Evolutionary conservation across 2,113 vertebrate genomes (phyloP), one percentile per base, ranked within the genome.

Genomic region (Corythornis vintsioides): DNA sequence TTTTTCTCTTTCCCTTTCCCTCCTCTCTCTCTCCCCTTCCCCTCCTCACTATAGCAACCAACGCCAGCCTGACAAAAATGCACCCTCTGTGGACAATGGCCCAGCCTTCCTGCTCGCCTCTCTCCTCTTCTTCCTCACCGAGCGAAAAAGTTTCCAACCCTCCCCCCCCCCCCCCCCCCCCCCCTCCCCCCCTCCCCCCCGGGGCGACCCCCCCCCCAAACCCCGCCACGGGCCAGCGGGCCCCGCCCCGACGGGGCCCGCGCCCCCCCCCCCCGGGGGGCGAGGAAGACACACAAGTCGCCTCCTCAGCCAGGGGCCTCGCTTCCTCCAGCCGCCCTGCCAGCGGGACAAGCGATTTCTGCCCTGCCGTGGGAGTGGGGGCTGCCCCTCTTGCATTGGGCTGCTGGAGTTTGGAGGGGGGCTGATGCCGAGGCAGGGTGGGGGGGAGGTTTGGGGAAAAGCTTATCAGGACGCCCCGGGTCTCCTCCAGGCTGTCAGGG

Each of bases 11-110:
- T 67, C 43, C 48, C 24, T 80, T 74, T 84, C 74, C 50, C 79
- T 84, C 70, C 73, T 59, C 87, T 74, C 75, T 85, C 77, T 83
- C 94, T 63, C 67, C 50, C 96, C 98, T 98, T 98, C 97, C 97
- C 97, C 97, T 97, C 97, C 98, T 99, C 98, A 96, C 98, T 98
- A 99, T 99, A 98, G 98, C 98, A 99, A 99, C 99, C 98, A 98
- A 97, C 98, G 98, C 97, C 97, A 95, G 97, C 94, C 88, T 93
- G 97, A 97, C 98, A 99, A 98, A 99, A 99, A 99, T 99, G 98
- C 98, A 98, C 98, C 98, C 98, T 98, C 98, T 97, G 97, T 97
- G 98, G 98, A 99, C 98, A 99, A 98, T 98, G 98, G 98, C 97
- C 98, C 97, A 97, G 98, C 98, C 98, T 98, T 96, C 96, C 97